Percentiles rank a stretch among this genome's conserved stretches.
Conservation (phyloP, 1,140 invertebrate species). For the Cydia pomonella region DNA sequence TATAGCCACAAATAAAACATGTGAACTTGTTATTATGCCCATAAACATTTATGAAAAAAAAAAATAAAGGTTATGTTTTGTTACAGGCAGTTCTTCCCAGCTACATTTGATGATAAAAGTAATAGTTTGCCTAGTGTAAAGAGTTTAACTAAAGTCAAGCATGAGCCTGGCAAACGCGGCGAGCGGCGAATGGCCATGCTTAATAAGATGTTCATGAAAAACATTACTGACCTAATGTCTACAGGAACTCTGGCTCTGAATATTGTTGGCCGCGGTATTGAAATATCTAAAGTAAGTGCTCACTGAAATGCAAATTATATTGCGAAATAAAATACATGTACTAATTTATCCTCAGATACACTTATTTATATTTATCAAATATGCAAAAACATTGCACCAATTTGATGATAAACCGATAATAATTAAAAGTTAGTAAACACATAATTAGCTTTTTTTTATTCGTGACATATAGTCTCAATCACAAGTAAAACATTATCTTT, state of each 20-base stretch:
- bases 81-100: constrained; percentile 64
- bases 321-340: no score
- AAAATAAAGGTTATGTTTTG: constrained; percentile 33
- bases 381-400: no score
- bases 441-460: no score
- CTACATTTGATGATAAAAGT: constrained; percentile 37
- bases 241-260: constrained; percentile 83
- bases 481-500: no score
- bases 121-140: constrained; percentile 62
- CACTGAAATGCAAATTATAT: no score
- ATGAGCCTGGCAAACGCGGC: constrained; percentile 72
- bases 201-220: constrained; percentile 90
- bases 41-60: constrained; percentile 19
- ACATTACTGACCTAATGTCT: constrained; percentile 88
- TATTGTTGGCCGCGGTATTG: constrained; percentile 83
- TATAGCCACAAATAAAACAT: no score
- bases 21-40: not conserved
- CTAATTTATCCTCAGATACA: no score
- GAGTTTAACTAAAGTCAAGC: constrained; percentile 63
- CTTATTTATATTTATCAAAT: no score
- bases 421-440: no score
- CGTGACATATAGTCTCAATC: no score
- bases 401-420: no score
- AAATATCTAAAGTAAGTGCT: constrained; percentile 82
- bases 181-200: constrained; percentile 82